phyloP scores from a whole-genome alignment of 2,113 vertebrate genomes.

The Neogale vison region DNA sequence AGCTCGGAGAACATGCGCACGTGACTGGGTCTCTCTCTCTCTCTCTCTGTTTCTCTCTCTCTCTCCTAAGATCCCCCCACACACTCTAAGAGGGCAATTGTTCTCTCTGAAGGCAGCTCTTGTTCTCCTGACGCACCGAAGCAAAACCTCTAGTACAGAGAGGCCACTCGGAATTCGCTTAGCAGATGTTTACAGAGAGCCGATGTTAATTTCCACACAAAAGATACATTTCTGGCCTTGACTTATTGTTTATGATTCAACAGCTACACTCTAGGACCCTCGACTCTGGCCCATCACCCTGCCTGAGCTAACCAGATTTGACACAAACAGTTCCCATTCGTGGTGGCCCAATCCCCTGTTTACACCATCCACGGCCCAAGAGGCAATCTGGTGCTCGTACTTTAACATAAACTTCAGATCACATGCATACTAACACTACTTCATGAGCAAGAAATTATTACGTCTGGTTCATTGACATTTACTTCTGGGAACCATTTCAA shows the following conservation, averaged over 20 bases:
- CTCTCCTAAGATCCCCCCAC: not conserved
- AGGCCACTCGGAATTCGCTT: constrained; percentile 77
- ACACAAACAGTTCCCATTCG: constrained; percentile 79
- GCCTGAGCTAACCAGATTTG: constrained; percentile 80
- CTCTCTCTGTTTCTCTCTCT: not conserved
- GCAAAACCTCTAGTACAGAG: not conserved
- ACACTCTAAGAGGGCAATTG: not conserved
- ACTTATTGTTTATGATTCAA: constrained; percentile 82
- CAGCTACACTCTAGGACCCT: constrained; percentile 75
- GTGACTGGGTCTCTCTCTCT: not conserved
- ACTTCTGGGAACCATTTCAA: constrained; percentile 65
- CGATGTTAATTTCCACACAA: constrained; percentile 84
- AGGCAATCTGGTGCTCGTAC: constrained; percentile 74
- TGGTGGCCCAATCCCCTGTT: constrained; percentile 40
- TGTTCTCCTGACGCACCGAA: not conserved
- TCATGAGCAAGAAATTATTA: constrained; percentile 78
- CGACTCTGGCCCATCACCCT: constrained; percentile 76
- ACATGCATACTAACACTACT: constrained; percentile 63
- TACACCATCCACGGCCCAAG: constrained; percentile 64
- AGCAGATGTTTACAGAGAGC: constrained; percentile 84
- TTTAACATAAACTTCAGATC: constrained; percentile 76
- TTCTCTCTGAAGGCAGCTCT: not conserved
- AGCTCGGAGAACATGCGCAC: not conserved
- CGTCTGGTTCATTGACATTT: constrained; percentile 81
- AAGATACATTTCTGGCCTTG: constrained; percentile 82